Conservation (phyloP, 2,113 vertebrate species). For the Chiloscyllium plagiosum region DNA sequence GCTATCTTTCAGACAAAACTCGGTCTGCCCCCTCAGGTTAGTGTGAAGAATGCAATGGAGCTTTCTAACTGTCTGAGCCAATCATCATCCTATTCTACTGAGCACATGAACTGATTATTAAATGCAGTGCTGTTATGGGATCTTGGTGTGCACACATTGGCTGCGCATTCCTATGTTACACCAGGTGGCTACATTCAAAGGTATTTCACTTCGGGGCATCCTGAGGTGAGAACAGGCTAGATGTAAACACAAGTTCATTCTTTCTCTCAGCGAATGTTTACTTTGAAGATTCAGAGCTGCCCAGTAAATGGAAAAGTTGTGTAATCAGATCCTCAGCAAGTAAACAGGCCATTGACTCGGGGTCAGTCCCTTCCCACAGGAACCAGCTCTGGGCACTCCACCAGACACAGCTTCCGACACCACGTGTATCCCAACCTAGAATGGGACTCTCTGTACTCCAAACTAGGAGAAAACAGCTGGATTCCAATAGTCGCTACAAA, state of each 20-base stretch:
- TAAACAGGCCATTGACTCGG: conserved; percentile 10
- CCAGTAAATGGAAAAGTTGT: background rate
- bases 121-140: background rate
- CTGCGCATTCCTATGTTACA: background rate
- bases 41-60: background rate
- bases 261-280: background rate
- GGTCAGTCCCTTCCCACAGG: conserved; percentile 30
- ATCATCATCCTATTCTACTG: background rate
- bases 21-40: background rate
- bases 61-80: background rate
- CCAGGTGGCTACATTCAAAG: background rate
- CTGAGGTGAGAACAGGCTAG: background rate
- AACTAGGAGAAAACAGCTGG: background rate
- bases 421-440: background rate
- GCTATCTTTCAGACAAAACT: background rate
- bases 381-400: background rate
- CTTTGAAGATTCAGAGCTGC: background rate
- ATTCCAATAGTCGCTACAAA: background rate
- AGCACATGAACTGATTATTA: background rate
- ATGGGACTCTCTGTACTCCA: background rate
- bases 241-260: background rate
- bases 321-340: conserved; percentile 1
- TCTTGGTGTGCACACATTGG: background rate
- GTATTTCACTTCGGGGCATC: background rate
- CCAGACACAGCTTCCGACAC: background rate